Evolutionary conservation across 2,888 invertebrate species (phyloP).

Genomic region (Tachina lurida): DNA sequence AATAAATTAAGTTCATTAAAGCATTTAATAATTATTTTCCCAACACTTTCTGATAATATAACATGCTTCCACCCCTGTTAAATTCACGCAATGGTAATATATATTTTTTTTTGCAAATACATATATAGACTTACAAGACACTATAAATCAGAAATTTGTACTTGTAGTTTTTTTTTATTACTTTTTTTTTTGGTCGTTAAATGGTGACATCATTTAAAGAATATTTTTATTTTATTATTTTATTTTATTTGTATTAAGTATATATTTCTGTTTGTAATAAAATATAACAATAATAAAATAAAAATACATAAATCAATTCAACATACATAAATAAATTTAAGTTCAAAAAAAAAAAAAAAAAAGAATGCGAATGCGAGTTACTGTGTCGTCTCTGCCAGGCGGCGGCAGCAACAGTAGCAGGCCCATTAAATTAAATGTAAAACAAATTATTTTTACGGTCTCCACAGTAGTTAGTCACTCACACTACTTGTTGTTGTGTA

Average conservation of each 20-base stretch:
- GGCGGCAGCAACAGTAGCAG: slow-evolving; percentile 1
- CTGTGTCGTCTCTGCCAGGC: neutral
- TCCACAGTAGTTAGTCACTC: slow-evolving; percentile 41
- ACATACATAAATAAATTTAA: slow-evolving; percentile 57
- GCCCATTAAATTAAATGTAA: slow-evolving; percentile 61
- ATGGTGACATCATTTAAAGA: slow-evolving; percentile 63
- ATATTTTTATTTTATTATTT: slow-evolving; percentile 49
- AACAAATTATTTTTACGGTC: slow-evolving; percentile 56
- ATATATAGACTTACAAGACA: slow-evolving; percentile 2
- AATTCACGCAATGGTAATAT: slow-evolving; percentile 11
- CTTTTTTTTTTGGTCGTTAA: slow-evolving; percentile 1
- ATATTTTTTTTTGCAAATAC: slow-evolving; percentile 41
- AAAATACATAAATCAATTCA: slow-evolving; percentile 65
- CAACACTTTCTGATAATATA: neutral
- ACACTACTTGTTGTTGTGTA: slow-evolving; percentile 4
- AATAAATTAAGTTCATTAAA: slow-evolving; percentile 46
- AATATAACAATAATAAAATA: slow-evolving; percentile 45
- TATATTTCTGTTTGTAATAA: slow-evolving; percentile 23
- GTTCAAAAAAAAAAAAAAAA: slow-evolving; percentile 23
- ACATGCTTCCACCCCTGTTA: neutral
- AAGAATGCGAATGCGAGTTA: slow-evolving; percentile 24
- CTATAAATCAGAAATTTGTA: slow-evolving; percentile 56
- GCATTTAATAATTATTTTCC: slow-evolving; percentile 29
- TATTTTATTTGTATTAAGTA: neutral
- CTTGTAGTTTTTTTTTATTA: neutral